Percentiles rank a stretch among this genome's conserved stretches.
These are phyloP conservation scores for Poeciliopsis occidentalis DNA, from an alignment of 2,113 vertebrate genomes.

Conservation along the genomic window DNA sequence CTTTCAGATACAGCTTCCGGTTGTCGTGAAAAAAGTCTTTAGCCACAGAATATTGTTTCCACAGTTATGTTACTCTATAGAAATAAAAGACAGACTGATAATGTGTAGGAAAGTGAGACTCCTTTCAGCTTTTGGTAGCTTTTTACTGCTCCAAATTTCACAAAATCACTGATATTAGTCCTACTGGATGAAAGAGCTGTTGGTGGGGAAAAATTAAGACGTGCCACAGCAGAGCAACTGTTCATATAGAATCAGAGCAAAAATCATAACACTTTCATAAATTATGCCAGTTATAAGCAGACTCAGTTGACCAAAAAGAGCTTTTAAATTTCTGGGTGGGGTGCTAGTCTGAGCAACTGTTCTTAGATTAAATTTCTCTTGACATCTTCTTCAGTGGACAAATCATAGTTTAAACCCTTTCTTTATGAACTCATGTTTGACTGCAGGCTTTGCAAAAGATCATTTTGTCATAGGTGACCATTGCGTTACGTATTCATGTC, in stretches of 20 bases:
- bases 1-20: too few species aligned
- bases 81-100: background rate
- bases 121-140: background rate
- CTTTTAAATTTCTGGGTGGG: background rate
- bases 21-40: too few species aligned
- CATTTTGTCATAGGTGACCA: background rate
- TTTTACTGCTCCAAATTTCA: background rate
- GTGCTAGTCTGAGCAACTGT: background rate
- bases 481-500: background rate
- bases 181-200: background rate
- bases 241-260: background rate
- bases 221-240: background rate
- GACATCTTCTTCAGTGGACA: background rate
- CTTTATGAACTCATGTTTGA: background rate
- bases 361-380: background rate
- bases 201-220: background rate
- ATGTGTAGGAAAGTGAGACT: background rate
- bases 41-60: too few species aligned
- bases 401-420: background rate
- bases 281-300: background rate
- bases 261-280: background rate
- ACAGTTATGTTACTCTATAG: background rate
- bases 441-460: background rate
- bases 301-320: background rate
- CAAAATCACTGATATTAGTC: background rate